Evolutionary conservation across 2,888 invertebrate species (phyloP).

Genomic region (Pheosia tremula): DNA sequence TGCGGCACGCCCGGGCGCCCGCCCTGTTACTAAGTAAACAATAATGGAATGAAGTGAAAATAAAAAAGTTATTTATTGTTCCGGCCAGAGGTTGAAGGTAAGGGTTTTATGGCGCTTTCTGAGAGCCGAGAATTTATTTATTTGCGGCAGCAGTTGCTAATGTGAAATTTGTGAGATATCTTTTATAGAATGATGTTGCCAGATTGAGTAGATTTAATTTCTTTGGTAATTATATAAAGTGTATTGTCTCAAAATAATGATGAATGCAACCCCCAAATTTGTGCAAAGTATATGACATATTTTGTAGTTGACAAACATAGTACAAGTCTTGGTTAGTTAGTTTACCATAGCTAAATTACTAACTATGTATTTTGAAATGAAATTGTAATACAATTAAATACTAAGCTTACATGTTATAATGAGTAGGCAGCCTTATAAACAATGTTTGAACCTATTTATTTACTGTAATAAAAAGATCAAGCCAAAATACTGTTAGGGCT

Average conservation of each 20-base stretch:
- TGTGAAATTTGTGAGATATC: constrained; percentile 15
- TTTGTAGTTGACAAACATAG: not conserved
- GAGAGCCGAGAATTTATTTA: constrained; percentile 28
- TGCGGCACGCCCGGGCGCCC: constrained; percentile 49
- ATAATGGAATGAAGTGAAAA: constrained; percentile 50
- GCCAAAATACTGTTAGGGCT: not conserved
- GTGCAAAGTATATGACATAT: no score
- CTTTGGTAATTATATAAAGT: no score
- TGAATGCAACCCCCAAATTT: no score
- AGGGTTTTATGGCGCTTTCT: constrained; percentile 29
- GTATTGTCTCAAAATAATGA: no score
- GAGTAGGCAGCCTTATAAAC: not conserved
- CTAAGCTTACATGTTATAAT: not conserved
- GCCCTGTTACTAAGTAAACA: constrained; percentile 58
- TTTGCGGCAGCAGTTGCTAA: constrained; percentile 32
- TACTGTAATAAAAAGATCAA: not conserved
- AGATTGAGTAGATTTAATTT: not conserved
- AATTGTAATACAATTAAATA: not conserved
- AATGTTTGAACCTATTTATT: not conserved
- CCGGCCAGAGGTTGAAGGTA: constrained; percentile 57
- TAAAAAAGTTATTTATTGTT: constrained; percentile 62
- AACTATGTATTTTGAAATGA: not conserved
- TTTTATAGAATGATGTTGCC: not conserved
- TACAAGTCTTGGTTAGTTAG: not conserved
- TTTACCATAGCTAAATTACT: not conserved